phyloP scores from a whole-genome alignment of 2,888 invertebrate genomes.

The Sipha maydis region DNA sequence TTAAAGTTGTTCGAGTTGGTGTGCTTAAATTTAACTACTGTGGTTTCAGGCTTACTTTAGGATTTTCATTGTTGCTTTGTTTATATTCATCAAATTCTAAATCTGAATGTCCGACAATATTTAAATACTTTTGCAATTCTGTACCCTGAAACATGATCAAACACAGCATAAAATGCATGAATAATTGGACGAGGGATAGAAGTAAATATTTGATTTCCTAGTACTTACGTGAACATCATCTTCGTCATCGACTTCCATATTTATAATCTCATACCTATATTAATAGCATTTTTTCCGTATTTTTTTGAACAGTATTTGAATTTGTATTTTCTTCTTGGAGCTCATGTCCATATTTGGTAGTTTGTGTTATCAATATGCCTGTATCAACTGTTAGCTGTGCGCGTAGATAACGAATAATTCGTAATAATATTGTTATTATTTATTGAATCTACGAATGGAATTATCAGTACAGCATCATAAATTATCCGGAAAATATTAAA shows the following conservation, averaged over 20 bases:
- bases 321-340: background rate
- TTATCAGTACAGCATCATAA: no score
- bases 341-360: background rate
- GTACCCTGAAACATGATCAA: conserved; percentile 33
- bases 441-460: no score
- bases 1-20: background rate
- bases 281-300: background rate
- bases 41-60: background rate
- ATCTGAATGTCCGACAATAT: background rate
- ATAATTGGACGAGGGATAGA: background rate
- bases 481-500: no score
- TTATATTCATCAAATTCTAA: conserved; percentile 14
- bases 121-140: conserved; percentile 53
- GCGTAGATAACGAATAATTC: no score
- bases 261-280: background rate
- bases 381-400: no score
- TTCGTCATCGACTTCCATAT: conserved; percentile 52
- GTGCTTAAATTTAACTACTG: background rate
- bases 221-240: conserved; percentile 34
- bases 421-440: no score
- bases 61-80: background rate
- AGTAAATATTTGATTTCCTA: background rate
- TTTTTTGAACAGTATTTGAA: background rate
- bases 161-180: background rate
- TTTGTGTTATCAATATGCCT: background rate